Evolutionary conservation across 1,140 invertebrate genomes (phyloP), one percentile per base, ranked within the genome.

Genomic region (Magallana ariakensis): DNA sequence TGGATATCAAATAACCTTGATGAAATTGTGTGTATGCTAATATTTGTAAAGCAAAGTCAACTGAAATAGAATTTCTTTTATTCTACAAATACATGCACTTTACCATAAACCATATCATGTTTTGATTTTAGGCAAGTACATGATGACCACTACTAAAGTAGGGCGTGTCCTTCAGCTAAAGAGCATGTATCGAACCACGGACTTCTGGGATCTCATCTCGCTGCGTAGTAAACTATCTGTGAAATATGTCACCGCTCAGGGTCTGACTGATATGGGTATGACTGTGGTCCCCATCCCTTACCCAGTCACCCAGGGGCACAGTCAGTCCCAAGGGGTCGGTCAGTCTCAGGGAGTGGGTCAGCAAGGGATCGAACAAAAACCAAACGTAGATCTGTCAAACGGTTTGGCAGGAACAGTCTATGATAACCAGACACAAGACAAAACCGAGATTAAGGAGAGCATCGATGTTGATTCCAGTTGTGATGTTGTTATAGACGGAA

Each of bases 81-180:
- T 46, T 46, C 5, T 46, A 46, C 33, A 46, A 46, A 46, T 46
- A 5, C 33, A 46, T 46, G 33, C 2, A 46, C 33, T 46, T 46
- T 46, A 46, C 33, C 33, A 46, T 46, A 46, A 46, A 46, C 33
- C 13, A 6, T 83, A 53, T 55, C 46, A 6, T 75, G 6, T 80
- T 80, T 19, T 54, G 19, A 8, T 82, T 86, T 26, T 56, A 86
- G 85, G 85, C 1, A 86, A 56, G 22, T 86, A 86, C 33, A n/a
- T 86, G 33, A 86, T 86, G 85, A 26, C 85, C 11, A 86, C 85
- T 16, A 86, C 85, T 10, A 86, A 86, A 53, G 85, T 80, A 62
- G 85, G 85, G n/a, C 55, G 85, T n/a, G 80, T 86, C 80, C 13
- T 86, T 13, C n/a, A 54, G 15, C 57, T 81, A 13, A 86, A 82